These are phyloP conservation scores for Kryptolebias marmoratus DNA, from an alignment of 2,113 vertebrate species.

Conservation along the genomic window DNA sequence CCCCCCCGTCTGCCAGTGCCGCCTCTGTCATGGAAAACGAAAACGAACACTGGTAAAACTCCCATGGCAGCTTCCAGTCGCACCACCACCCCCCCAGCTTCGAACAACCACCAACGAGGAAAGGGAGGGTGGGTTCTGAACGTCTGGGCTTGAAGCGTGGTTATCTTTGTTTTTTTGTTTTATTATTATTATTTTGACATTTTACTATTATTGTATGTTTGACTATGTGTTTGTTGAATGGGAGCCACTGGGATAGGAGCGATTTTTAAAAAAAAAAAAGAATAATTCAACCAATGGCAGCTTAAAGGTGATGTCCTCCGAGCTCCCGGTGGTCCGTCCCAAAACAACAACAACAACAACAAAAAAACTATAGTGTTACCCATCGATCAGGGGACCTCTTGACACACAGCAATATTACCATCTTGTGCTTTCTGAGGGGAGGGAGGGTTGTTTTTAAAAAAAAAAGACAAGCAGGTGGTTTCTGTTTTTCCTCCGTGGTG, in stretches of 20 bases:
- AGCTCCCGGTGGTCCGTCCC: slow-evolving; percentile 69
- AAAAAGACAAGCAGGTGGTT: slow-evolving; percentile 68
- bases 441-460: slow-evolving; percentile 19
- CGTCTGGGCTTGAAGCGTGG: slow-evolving; percentile 79
- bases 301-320: slow-evolving; percentile 73
- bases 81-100: slow-evolving; percentile 16
- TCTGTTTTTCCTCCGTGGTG: slow-evolving; percentile 81
- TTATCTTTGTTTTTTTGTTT: slow-evolving; percentile 36
- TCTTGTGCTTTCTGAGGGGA: slow-evolving; percentile 78
- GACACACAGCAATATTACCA: slow-evolving; percentile 87
- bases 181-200: slow-evolving; percentile 20
- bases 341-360: slow-evolving; percentile 21
- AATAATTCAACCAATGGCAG: slow-evolving; percentile 81
- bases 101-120: slow-evolving; percentile 49
- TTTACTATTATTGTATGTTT: slow-evolving; percentile 63
- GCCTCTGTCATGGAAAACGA: slow-evolving; percentile 49
- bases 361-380: slow-evolving; percentile 60
- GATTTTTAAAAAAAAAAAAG: slow-evolving; percentile 44
- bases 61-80: slow-evolving; percentile 79
- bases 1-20: slow-evolving; percentile 46
- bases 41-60: slow-evolving; percentile 70
- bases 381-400: slow-evolving; percentile 70
- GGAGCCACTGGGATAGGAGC: slow-evolving; percentile 76
- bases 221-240: slow-evolving; percentile 69
- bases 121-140: slow-evolving; percentile 43